A percentile compares a stretch with the other conserved stretches of the same genome.
These are phyloP conservation scores for Dilophus febrilis DNA, from an alignment of 2,888 invertebrate species.

Conservation along the genomic window DNA sequence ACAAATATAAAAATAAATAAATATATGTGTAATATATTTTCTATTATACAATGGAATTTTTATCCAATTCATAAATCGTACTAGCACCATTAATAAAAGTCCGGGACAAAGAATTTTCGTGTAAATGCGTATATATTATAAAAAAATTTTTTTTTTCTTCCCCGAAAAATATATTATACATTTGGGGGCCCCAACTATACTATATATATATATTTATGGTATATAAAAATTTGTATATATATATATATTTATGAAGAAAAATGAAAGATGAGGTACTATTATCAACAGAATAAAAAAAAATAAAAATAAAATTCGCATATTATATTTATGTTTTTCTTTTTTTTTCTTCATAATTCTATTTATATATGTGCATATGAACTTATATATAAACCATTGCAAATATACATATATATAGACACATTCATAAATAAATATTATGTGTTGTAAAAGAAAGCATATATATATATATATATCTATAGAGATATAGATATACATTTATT, in stretches of 20 bases:
- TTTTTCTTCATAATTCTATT: not conserved
- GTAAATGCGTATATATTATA: not conserved
- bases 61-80: slow-evolving; percentile 1
- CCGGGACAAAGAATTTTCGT: not conserved
- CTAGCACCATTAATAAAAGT: slow-evolving; percentile 1
- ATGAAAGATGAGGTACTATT: slow-evolving; percentile 8
- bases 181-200: too few species aligned
- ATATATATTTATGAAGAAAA: not conserved
- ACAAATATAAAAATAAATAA: too few species aligned
- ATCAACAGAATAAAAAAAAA: slow-evolving; percentile 1
- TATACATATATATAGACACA: too few species aligned
- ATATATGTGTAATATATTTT: not conserved
- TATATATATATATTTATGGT: too few species aligned
- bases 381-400: too few species aligned
- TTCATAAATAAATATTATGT: too few species aligned
- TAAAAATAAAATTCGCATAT: not conserved
- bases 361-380: not conserved
- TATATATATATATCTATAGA: too few species aligned
- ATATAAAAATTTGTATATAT: too few species aligned
- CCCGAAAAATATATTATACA: not conserved
- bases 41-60: not conserved
- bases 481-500: too few species aligned
- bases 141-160: too few species aligned
- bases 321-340: slow-evolving; percentile 9
- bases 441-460: too few species aligned